Evolutionary conservation across 2,888 invertebrate species (phyloP).

Genomic region (Netelia virgata): DNA sequence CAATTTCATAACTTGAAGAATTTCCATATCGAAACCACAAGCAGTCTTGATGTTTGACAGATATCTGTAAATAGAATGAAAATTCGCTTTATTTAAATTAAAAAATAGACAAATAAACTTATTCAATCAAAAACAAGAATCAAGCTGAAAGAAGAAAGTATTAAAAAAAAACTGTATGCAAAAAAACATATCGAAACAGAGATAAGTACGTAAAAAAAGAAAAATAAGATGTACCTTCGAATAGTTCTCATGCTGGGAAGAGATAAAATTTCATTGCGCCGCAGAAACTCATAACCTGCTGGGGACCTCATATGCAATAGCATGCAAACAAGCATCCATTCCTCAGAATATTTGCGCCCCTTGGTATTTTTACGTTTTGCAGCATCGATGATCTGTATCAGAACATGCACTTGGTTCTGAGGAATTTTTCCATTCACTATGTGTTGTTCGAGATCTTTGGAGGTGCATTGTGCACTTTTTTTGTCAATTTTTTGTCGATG

Average conservation of each 20-base stretch:
- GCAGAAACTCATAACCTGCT: slow-evolving; percentile 55
- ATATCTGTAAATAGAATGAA: slow-evolving; percentile 56
- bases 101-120: slow-evolving; percentile 6
- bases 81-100: background rate
- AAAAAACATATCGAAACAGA: slow-evolving; percentile 7
- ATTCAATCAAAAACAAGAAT: slow-evolving; percentile 14
- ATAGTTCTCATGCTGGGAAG: slow-evolving; percentile 47
- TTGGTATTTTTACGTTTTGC: slow-evolving; percentile 51
- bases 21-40: slow-evolving; percentile 68
- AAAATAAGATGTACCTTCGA: slow-evolving; percentile 46
- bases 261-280: slow-evolving; percentile 55
- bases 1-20: slow-evolving; percentile 65
- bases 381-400: slow-evolving; percentile 58
- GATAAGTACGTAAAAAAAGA: background rate
- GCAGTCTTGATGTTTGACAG: slow-evolving; percentile 58
- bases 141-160: background rate
- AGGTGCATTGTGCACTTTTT: slow-evolving; percentile 4
- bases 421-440: slow-evolving; percentile 36
- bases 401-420: slow-evolving; percentile 46
- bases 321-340: slow-evolving; percentile 67
- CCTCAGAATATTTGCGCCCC: slow-evolving; percentile 65
- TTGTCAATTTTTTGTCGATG: slow-evolving; percentile 7
- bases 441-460: slow-evolving; percentile 6
- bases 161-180: background rate
- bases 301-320: slow-evolving; percentile 66